phyloP scores from a whole-genome alignment of 2,113 vertebrate species.

The Pedionomus torquatus region DNA sequence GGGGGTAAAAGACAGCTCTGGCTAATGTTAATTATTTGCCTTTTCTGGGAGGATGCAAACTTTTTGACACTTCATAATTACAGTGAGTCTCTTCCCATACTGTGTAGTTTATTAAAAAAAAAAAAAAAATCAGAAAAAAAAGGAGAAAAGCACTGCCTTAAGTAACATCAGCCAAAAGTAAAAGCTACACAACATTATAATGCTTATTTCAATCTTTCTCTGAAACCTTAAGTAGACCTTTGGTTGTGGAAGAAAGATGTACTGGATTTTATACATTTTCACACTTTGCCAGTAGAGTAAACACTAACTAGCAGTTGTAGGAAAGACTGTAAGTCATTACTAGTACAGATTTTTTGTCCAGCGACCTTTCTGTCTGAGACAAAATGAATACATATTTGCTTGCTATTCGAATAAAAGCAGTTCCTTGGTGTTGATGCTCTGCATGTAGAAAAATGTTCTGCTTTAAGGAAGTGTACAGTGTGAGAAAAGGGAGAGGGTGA shows the following conservation, averaged over 20 bases:
- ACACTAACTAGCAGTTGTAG: neutral
- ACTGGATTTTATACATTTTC: neutral
- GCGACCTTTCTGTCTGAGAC: neutral
- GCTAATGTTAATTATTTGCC: neutral
- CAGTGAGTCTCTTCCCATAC: neutral
- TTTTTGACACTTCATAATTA: neutral
- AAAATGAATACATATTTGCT: neutral
- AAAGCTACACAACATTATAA: fast-evolving
- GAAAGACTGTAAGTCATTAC: neutral
- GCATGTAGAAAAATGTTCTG: neutral
- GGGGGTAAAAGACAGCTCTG: neutral
- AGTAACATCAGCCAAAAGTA: neutral
- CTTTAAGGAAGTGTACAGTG: neutral
- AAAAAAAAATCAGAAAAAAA: neutral
- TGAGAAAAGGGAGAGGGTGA: neutral
- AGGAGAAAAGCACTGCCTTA: neutral
- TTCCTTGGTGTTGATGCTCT: neutral
- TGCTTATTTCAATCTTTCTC: neutral
- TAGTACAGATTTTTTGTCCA: neutral
- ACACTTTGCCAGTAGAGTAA: neutral
- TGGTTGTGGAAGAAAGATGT: neutral
- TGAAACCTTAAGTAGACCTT: neutral
- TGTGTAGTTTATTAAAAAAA: neutral
- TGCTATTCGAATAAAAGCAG: neutral
- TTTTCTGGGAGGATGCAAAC: neutral